phyloP scores from a whole-genome alignment of 2,113 vertebrate species.

The Odocoileus hemionus region DNA sequence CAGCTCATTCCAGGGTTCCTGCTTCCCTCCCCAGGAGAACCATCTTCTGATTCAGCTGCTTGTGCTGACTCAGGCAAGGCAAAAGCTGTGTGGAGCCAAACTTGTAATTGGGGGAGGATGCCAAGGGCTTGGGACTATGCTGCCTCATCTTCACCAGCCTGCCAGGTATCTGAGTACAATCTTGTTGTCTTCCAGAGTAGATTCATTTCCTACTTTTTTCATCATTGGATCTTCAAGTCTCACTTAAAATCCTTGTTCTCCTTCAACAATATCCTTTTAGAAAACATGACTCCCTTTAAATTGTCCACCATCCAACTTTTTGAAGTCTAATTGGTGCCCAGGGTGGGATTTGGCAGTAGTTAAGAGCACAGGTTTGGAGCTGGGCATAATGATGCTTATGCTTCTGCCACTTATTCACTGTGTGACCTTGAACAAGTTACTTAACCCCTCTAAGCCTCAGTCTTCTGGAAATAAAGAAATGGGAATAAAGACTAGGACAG shows the following conservation, averaged over 20 bases:
- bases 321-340: background rate
- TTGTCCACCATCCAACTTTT: background rate
- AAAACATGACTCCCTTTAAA: background rate
- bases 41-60: background rate
- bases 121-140: background rate
- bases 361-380: background rate
- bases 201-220: background rate
- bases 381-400: background rate
- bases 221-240: background rate
- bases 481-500: background rate
- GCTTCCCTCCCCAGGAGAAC: background rate
- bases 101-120: background rate
- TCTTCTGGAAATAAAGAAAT: background rate
- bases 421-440: background rate
- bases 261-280: background rate
- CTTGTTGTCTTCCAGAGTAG: background rate
- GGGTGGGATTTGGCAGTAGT: background rate
- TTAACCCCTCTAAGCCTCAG: background rate
- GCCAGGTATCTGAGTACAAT: background rate
- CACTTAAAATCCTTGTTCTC: background rate
- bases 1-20: background rate
- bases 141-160: background rate
- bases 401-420: background rate
- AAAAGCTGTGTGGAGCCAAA: background rate
- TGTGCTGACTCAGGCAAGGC: background rate